These are phyloP conservation scores for Eumeta japonica DNA, from an alignment of 1,140 invertebrate genomes.

Conservation along the genomic window DNA sequence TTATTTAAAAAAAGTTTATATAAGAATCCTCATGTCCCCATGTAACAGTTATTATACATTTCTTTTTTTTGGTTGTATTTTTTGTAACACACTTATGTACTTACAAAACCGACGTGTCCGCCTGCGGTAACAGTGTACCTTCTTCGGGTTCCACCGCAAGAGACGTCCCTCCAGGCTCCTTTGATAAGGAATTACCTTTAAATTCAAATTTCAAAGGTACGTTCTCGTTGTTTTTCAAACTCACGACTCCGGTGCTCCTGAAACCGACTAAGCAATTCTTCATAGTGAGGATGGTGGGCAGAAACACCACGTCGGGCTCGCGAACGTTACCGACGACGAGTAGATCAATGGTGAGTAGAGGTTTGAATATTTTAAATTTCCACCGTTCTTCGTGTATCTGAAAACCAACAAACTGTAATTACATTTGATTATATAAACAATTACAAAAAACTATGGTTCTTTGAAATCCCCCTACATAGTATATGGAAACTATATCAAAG, in stretches of 20 bases:
- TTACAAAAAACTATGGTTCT: conserved; percentile 5
- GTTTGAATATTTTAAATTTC: conserved; percentile 34
- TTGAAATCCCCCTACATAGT: too few species aligned
- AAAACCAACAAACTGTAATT: conserved; percentile 7
- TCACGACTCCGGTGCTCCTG: conserved; percentile 24
- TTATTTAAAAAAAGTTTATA: too few species aligned
- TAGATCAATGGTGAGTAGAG: conserved; percentile 29
- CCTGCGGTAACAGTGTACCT: conserved; percentile 32
- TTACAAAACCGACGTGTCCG: conserved; percentile 41
- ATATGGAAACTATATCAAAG: too few species aligned
- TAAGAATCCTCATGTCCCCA: too few species aligned
- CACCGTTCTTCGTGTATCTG: conserved; percentile 44
- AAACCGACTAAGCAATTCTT: conserved; percentile 43
- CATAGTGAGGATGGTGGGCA: conserved; percentile 39
- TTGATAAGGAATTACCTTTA: conserved; percentile 43
- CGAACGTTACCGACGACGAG: conserved; percentile 38
- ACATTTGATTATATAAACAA: conserved; percentile 2
- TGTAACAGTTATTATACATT: too few species aligned
- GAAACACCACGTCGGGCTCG: conserved; percentile 38
- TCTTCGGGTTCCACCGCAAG: conserved; percentile 32
- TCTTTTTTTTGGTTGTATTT: too few species aligned
- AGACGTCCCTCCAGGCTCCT: conserved; percentile 40
- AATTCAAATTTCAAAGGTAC: conserved; percentile 40
- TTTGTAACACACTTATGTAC: too few species aligned
- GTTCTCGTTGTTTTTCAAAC: conserved; percentile 37